Base-by-base conservation (phyloP, 37 sponge, comb jelly and placozoan species). In the Mnemiopsis leidyi region DNA sequence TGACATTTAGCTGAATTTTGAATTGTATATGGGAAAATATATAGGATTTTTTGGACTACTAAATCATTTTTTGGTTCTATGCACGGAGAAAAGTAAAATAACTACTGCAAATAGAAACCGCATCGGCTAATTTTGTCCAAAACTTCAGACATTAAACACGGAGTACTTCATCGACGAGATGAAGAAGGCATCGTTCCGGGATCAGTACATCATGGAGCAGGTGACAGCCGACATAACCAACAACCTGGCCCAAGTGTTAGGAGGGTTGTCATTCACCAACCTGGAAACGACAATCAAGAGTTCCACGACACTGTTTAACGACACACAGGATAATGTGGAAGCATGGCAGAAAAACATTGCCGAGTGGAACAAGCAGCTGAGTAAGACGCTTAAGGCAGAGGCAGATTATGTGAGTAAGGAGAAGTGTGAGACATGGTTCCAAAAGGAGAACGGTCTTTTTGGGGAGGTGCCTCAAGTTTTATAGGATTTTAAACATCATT, bases 111-210 rank as follows among this genome's bases (percentile, higher is more conserved):
- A n/a, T n/a, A n/a, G n/a, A n/a, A n/a, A n/a, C n/a, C n/a, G n/a
- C n/a, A n/a, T n/a, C n/a, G n/a, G n/a, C n/a, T n/a, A n/a, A n/a
- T n/a, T n/a, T n/a, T n/a, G n/a, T n/a, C n/a, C n/a, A n/a, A n/a
- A n/a, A n/a, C n/a, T n/a, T 28, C 75, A 71, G 75, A 71, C 75
- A 71, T 71, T 71, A 24, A 24, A 71, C 20, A 71, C 75, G 30
- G 30, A 23, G 25, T 71, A 23, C n/a, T 18, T 23, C 30, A 24
- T 71, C 30, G 23, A 71, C 25, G 21, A 71, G 75, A 13, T 71
- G 21, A 71, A 71, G 20, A 23, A 23, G 75, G 75, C 75, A 71
- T 23, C 7, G 20, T 71, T 71, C 30, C n/a, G 3, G 21, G 75
- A 71, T 28, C 75, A 71, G 20, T 23, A 23, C 20, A 3, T 71